Evolutionary conservation across 2,113 vertebrate genomes (phyloP).

Genomic region (Lethenteron reissneri): DNA sequence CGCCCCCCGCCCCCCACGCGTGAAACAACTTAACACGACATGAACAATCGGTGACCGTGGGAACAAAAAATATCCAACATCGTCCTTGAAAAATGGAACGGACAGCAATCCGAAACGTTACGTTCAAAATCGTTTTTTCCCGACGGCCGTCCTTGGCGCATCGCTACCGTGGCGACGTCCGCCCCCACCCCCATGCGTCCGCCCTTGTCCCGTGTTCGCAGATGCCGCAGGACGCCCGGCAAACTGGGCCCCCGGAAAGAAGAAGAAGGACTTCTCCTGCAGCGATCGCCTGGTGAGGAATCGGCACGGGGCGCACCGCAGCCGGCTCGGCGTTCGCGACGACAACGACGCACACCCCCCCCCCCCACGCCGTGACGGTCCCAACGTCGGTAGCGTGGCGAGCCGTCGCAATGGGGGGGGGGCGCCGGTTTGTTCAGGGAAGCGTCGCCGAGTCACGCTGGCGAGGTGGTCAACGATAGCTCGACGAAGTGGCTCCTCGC

Average conservation of each 20-base stretch:
- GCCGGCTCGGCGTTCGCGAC: too few relatives aligned
- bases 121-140: background rate
- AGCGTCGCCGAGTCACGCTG: too few relatives aligned
- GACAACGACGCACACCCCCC: background rate
- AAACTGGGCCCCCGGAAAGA: slow-evolving; percentile 55
- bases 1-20: too few relatives aligned
- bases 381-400: background rate
- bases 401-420: background rate
- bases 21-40: too few relatives aligned
- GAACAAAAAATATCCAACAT: background rate
- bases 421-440: too few relatives aligned
- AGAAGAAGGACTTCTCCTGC: slow-evolving; percentile 73
- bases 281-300: slow-evolving; percentile 46
- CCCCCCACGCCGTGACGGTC: background rate
- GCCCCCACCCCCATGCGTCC: background rate
- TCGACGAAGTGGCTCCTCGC: too few relatives aligned
- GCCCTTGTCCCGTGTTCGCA: slow-evolving; percentile 14
- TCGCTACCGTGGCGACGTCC: background rate
- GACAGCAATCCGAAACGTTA: background rate
- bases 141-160: background rate
- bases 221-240: slow-evolving; percentile 56
- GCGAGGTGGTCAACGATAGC: too few relatives aligned
- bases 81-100: background rate
- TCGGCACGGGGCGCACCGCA: background rate
- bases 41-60: background rate